Evolutionary conservation across 2,888 invertebrate genomes (phyloP), one percentile per base, ranked within the genome.

Genomic region (Hyalella azteca): DNA sequence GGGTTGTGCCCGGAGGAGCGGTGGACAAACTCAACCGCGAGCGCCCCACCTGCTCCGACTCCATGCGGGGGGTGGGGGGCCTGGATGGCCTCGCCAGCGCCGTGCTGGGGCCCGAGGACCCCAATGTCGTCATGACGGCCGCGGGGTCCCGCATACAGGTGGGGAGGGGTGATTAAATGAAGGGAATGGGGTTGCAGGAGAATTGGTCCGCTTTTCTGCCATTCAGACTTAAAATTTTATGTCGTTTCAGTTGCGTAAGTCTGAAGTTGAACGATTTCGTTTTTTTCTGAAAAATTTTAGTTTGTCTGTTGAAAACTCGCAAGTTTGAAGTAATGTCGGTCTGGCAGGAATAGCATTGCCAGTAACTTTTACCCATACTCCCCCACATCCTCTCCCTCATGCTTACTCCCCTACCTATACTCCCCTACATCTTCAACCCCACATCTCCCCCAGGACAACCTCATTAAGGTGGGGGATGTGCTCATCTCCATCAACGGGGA

Each of bases 401-500:
- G 19, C 45, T 15, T 19, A 45, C 3, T 15, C 11, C 45, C 45
- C 45, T 1, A 45, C 45, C 45, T 45, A 45, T 15, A 11, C 45
- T 3, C 3, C 1, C 45, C n/a, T n/a, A n/a, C n/a, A n/a, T n/a
- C n/a, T n/a, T n/a, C n/a, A n/a, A n/a, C n/a, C n/a, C n/a, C n/a
- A n/a, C n/a, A 11, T 15, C 22, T 22, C 22, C 15, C n/a, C 15
- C 59, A 59, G 59, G 59, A 59, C 59, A 59, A 59, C 59, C 5
- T 29, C 15, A 9, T 59, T 4, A 59, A 59, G 59, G 26, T 22
- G 26, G 59, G 59, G 1, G 59, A 41, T 48, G 66, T 66, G 22
- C 45, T 45, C 45, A 26, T 22, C 77, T 66, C 49, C 78, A 48
- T 54, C 48, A 77, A 36, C 66, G 77, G 26, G 19, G 26, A 9